Base-by-base conservation (phyloP, 2,888 invertebrate species). In the Ophion ventricosus region DNA sequence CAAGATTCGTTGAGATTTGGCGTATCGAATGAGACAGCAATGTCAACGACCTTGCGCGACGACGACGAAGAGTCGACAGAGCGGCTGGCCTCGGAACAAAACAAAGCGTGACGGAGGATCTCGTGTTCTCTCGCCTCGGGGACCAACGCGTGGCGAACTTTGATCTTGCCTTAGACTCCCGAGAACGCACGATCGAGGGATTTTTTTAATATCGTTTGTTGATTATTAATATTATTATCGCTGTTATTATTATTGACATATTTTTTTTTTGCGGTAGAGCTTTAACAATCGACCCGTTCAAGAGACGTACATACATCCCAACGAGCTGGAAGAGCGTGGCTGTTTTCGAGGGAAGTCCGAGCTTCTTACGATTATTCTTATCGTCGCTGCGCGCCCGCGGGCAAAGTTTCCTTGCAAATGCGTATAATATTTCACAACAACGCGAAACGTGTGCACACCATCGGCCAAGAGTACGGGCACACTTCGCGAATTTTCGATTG, bases 31-130 rank as follows among this genome's bases (percentile, higher is more conserved):
- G 29, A 73, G 74, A 69, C 78, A 74, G 82, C 69, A 76, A 82
- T 84, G 86, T 84, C 84, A 86, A 86, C 63, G 86, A 86, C 86
- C 86, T 86, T 86, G 82, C 80, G 67, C 40, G n/a, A 25, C 43
- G 70, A 35, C 35, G 35, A 35, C 35, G 49, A 49, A 54, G 81
- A 75, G 63, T 66, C 74, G 78, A 29, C 72, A 17, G 70, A 79
- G 84, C 78, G 59, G 79, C 73, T 76, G 75, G 80, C 81, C 84
- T 72, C 78, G 70, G 79, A 70, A 35, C 72, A 84, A 81, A 84
- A 84, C 82, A 84, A 82, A 84, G 84, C 84, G 82, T 82, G 79
- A 84, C 84, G 84, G 73, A 69, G 78, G 77, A 84, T 35, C 35
- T 84, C 75, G 81, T 84, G 73, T 59, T 74, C 73, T 25, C 70